A percentile compares a stretch with the other conserved stretches of the same genome.
Evolutionary conservation across 2,888 invertebrate species (phyloP).

Genomic region (Agriopis marginaria): DNA sequence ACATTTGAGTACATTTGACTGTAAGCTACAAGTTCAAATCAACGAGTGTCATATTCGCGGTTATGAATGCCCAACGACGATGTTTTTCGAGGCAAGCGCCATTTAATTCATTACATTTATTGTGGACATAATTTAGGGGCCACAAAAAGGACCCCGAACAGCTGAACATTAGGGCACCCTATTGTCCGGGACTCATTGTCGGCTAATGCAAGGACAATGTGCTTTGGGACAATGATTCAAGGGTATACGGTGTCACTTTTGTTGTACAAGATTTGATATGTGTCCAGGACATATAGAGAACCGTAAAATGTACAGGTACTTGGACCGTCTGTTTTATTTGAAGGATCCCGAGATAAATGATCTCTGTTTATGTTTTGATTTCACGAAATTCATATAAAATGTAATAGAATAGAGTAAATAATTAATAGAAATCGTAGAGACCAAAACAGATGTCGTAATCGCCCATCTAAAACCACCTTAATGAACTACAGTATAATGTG

Average conservation of each 20-base stretch:
- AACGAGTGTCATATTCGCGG: neutral
- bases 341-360: neutral
- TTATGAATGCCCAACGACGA: conserved; percentile 5
- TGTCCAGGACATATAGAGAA: conserved; percentile 3
- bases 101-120: conserved; percentile 41
- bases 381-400: neutral
- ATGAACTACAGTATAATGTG: too few species aligned
- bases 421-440: too few species aligned
- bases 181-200: conserved; percentile 32
- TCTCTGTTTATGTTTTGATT: neutral
- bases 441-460: too few species aligned
- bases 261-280: conserved; percentile 24
- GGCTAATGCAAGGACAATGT: conserved; percentile 38
- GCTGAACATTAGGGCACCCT: conserved; percentile 29
- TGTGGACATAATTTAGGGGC: conserved; percentile 34
- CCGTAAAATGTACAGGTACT: conserved; percentile 4
- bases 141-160: conserved; percentile 33
- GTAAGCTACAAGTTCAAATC: too few species aligned
- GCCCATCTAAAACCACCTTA: too few species aligned
- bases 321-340: conserved; percentile 1
- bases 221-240: conserved; percentile 30
- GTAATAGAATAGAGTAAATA: too few species aligned
- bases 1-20: too few species aligned
- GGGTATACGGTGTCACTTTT: conserved; percentile 32
- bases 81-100: conserved; percentile 26